A percentile compares a stretch with the other conserved stretches of the same genome.
Conservation (phyloP, 2,888 invertebrate genomes). For the Tuberolachnus salignus region DNA sequence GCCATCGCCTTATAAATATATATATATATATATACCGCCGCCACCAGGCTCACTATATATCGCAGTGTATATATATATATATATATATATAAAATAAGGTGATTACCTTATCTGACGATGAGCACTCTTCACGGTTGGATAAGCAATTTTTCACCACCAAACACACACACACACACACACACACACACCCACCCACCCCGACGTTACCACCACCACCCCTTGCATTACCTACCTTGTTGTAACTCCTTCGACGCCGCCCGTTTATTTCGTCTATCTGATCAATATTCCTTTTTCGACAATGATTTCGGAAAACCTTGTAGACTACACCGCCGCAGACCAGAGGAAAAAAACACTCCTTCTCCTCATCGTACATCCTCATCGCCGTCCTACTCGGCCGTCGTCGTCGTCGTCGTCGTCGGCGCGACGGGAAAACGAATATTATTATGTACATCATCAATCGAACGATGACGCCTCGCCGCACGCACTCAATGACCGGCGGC, state of each 20-base stretch:
- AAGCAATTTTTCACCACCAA: conserved; percentile 57
- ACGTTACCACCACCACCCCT: background rate
- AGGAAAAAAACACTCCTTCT: background rate
- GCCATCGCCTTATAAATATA: background rate
- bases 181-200: background rate
- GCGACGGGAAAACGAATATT: too few relatives aligned
- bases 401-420: too few relatives aligned
- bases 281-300: conserved; percentile 41
- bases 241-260: conserved; percentile 48
- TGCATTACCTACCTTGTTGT: background rate
- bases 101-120: conserved; percentile 56
- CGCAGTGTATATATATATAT: conserved; percentile 17
- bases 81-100: conserved; percentile 43
- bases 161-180: conserved; percentile 40
- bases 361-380: too few relatives aligned
- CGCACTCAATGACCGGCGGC: too few relatives aligned
- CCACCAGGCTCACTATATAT: background rate
- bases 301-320: conserved; percentile 30
- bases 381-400: too few relatives aligned
- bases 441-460: too few relatives aligned
- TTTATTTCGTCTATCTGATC: conserved; percentile 48
- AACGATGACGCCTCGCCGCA: too few relatives aligned
- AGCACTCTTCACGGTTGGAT: conserved; percentile 57
- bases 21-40: background rate
- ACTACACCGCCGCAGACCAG: background rate